phyloP scores from a whole-genome alignment of 2,888 invertebrate genomes.

The Amblyjoppa fuscipennis region DNA sequence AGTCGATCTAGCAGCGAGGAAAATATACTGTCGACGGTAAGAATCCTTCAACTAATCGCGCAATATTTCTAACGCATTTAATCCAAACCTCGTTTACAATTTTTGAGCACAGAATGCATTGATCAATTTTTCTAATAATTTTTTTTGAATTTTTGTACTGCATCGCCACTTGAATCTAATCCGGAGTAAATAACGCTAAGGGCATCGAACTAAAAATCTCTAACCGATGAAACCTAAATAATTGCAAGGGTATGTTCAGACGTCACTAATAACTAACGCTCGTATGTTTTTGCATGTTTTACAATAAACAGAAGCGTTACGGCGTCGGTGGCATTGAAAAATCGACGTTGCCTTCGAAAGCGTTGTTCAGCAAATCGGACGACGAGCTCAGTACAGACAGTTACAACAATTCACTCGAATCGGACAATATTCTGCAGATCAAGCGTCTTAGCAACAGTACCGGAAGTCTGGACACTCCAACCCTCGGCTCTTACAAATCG shows the following conservation, averaged over 20 bases:
- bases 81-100: background rate
- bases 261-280: constrained; percentile 58
- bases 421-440: constrained; percentile 77
- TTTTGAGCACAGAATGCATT: background rate
- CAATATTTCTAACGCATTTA: background rate
- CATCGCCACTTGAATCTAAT: background rate
- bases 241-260: constrained; percentile 53
- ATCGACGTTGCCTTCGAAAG: constrained; percentile 76
- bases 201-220: background rate
- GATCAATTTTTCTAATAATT: background rate
- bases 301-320: constrained; percentile 74
- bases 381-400: constrained; percentile 81
- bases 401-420: constrained; percentile 75
- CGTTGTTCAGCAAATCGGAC: constrained; percentile 82
- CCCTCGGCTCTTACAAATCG: constrained; percentile 69
- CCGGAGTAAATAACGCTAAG: background rate
- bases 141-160: background rate
- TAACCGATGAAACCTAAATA: constrained; percentile 1
- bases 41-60: constrained; percentile 56
- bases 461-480: constrained; percentile 79
- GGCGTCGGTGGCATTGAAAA: constrained; percentile 69
- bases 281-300: constrained; percentile 64
- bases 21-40: constrained; percentile 81
- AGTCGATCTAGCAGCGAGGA: constrained; percentile 83
- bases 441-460: constrained; percentile 82